Evolutionary conservation across 1,140 invertebrate species (phyloP).

Genomic region (Forficula auricularia): DNA sequence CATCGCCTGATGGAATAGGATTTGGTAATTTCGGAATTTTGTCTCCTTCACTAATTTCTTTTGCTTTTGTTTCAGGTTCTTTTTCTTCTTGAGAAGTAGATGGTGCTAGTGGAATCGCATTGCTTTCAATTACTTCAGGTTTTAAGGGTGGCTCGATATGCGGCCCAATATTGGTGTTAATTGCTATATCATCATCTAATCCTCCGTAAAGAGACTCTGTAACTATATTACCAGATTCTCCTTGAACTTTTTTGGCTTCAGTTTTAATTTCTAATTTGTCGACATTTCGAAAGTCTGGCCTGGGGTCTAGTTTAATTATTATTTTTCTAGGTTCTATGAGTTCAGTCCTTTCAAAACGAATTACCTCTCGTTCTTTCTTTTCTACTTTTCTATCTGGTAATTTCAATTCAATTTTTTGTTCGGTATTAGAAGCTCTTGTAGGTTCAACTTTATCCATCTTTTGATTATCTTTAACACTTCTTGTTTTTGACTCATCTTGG

Average conservation of each 20-base stretch:
- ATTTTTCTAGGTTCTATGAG: no score
- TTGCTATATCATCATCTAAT: constrained; percentile 25
- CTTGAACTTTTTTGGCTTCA: no score
- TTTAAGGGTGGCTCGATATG: constrained; percentile 15
- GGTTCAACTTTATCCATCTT: constrained; percentile 10
- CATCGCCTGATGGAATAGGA: constrained; percentile 18
- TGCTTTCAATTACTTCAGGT: constrained; percentile 13
- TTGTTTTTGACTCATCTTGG: neutral
- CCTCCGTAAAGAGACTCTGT: constrained; percentile 25
- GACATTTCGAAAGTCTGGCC: no score
- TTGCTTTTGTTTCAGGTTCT: constrained; percentile 16
- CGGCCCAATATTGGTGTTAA: constrained; percentile 22
- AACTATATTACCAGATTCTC: no score
- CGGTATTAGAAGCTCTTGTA: constrained; percentile 17
- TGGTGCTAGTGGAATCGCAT: no score
- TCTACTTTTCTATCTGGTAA: constrained; percentile 14
- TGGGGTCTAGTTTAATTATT: no score
- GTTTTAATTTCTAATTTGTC: no score
- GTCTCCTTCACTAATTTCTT: constrained; percentile 23
- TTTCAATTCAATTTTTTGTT: constrained; percentile 21
- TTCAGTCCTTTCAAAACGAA: no score
- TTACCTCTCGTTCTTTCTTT: neutral
- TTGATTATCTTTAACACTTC: constrained; percentile 13
- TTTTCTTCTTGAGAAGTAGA: constrained; percentile 13
- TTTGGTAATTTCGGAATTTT: constrained; percentile 22